Evolutionary conservation across 2,113 vertebrate genomes (phyloP).

Genomic region (Pterophyllum scalare): DNA sequence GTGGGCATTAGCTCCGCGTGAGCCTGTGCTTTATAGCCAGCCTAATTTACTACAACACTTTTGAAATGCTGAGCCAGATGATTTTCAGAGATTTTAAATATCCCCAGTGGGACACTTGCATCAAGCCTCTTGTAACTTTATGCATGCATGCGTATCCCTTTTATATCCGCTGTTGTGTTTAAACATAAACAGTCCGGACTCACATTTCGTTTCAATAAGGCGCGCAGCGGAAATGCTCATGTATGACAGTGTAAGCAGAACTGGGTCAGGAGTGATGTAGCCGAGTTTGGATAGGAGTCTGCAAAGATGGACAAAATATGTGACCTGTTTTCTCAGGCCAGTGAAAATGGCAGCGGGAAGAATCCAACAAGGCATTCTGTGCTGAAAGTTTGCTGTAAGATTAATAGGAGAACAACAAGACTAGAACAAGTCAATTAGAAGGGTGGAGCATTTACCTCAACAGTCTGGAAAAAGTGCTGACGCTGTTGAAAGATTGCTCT

Average conservation of each 20-base stretch:
- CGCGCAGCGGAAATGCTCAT: background rate
- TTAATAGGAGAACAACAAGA: conserved; percentile 57
- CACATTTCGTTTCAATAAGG: conserved; percentile 45
- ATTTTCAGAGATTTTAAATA: conserved; percentile 68
- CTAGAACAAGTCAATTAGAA: conserved; percentile 64
- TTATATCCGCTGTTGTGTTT: conserved; percentile 36
- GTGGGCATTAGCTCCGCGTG: conserved; percentile 47
- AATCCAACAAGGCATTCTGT: conserved; percentile 65
- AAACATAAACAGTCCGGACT: conserved; percentile 32
- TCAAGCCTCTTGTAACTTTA: conserved; percentile 29
- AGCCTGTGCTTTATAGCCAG: conserved; percentile 44
- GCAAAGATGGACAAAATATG: conserved; percentile 44
- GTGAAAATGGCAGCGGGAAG: conserved; percentile 38
- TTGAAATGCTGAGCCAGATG: conserved; percentile 62
- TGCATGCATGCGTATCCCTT: conserved; percentile 22
- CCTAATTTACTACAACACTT: conserved; percentile 65
- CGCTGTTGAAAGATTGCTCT: conserved; percentile 49
- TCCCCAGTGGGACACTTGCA: conserved; percentile 52
- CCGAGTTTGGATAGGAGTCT: conserved; percentile 6
- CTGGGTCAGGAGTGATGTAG: conserved; percentile 60
- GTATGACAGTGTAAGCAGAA: conserved; percentile 50
- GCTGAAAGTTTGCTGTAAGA: conserved; percentile 58
- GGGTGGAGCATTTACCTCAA: conserved; percentile 56
- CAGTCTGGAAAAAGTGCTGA: conserved; percentile 58
- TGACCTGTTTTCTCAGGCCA: conserved; percentile 54